Percentiles rank a stretch among this genome's conserved stretches.
These are phyloP conservation scores for Phyllostomus discolor DNA, from an alignment of 2,113 vertebrate genomes.

Conservation along the genomic window DNA sequence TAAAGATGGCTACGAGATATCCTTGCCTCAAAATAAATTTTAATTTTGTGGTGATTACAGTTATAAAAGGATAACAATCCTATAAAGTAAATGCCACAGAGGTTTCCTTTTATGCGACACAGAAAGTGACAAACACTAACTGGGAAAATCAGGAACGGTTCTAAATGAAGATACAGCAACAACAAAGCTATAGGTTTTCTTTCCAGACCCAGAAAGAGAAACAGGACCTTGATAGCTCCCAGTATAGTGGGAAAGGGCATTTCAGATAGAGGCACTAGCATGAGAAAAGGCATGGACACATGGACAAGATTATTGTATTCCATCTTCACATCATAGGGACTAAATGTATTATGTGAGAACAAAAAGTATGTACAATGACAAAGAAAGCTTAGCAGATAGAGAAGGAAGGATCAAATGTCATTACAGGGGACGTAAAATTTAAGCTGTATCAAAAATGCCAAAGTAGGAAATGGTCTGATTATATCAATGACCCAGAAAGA, in stretches of 20 bases:
- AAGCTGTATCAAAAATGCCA: not conserved
- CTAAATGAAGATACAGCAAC: not conserved
- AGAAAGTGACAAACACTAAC: not conserved
- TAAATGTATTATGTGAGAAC: not conserved
- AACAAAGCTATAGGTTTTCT: not conserved
- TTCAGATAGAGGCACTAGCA: not conserved
- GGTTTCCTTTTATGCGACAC: not conserved
- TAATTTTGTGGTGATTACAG: not conserved
- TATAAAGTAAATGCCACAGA: not conserved
- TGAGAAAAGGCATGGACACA: not conserved
- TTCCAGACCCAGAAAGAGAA: not conserved
- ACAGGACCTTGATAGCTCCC: not conserved
- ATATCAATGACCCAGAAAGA: not conserved
- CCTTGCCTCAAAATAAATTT: not conserved
- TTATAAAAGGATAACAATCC: not conserved
- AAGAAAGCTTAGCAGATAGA: not conserved
- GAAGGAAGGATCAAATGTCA: not conserved
- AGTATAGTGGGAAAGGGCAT: not conserved
- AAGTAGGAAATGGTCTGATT: not conserved
- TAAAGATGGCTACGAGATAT: not conserved
- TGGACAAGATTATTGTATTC: not conserved
- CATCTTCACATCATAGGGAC: not conserved
- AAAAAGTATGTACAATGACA: not conserved
- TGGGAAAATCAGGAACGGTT: not conserved
- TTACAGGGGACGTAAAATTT: not conserved